Conservation (phyloP, 1,140 invertebrate species). For the Tribolium madens region DNA sequence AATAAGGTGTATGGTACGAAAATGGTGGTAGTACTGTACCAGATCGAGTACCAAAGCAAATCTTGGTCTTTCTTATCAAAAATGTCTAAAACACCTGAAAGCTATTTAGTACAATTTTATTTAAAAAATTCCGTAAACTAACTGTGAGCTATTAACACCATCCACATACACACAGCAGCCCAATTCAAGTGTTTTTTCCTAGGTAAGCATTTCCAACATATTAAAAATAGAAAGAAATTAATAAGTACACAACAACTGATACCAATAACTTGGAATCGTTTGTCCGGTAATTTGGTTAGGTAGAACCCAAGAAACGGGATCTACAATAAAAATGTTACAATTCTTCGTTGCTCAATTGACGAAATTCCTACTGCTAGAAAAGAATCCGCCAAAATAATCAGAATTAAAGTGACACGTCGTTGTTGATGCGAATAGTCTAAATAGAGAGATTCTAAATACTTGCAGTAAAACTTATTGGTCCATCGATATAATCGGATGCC, state of each 20-base stretch:
- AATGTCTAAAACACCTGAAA: conserved; percentile 68
- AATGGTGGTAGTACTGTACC: conserved; percentile 91
- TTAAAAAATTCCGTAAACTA: not conserved
- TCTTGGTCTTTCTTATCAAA: conserved; percentile 80
- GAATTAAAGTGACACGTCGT: conserved; percentile 89
- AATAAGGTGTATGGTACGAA: conserved; percentile 94
- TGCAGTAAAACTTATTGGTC: conserved; percentile 83
- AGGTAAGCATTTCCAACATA: conserved; percentile 91
- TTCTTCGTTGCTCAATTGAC: too few relatives aligned
- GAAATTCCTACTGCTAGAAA: conserved; percentile 76
- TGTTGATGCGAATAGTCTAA: conserved; percentile 89
- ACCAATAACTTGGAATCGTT: conserved; percentile 60
- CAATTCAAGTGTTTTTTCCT: conserved; percentile 93
- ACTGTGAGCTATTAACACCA: conserved; percentile 90
- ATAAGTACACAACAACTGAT: conserved; percentile 74
- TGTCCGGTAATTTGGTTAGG: conserved; percentile 66
- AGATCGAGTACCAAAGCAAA: conserved; percentile 79
- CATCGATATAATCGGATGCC: conserved; percentile 85
- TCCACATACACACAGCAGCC: conserved; percentile 89
- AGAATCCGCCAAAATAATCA: conserved; percentile 90
- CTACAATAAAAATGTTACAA: not conserved
- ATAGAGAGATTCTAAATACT: conserved; percentile 85
- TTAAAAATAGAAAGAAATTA: conserved; percentile 81
- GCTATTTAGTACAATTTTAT: not conserved
- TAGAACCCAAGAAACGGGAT: conserved; percentile 65